A percentile compares a stretch with the other conserved stretches of the same genome.
Conservation (phyloP, 2,888 invertebrate genomes). For the Hedya salicella region DNA sequence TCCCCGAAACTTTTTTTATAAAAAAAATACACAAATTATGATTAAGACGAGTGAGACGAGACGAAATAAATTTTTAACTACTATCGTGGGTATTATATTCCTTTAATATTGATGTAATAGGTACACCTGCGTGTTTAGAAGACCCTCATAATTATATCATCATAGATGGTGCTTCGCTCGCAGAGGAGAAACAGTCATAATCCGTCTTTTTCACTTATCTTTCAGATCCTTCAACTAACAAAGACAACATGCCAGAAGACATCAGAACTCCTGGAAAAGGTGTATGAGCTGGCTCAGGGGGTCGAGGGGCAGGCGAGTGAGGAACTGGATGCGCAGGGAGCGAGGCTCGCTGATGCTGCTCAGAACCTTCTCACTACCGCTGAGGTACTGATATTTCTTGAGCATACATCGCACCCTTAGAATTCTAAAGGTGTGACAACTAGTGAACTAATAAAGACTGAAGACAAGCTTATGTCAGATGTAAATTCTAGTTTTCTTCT, state of each 20-base stretch:
- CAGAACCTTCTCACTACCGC: slow-evolving; percentile 56
- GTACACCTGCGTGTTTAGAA: too few relatives aligned
- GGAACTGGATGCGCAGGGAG: slow-evolving; percentile 50
- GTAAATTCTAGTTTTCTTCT: too few relatives aligned
- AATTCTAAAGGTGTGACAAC: neutral
- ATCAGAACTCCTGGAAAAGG: slow-evolving; percentile 53
- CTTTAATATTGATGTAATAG: too few relatives aligned
- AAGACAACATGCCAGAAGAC: slow-evolving; percentile 54
- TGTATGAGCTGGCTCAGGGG: slow-evolving; percentile 51
- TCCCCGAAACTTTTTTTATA: too few relatives aligned
- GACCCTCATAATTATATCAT: too few relatives aligned
- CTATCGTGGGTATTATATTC: too few relatives aligned
- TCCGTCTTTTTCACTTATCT: neutral
- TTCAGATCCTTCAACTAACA: slow-evolving; percentile 53
- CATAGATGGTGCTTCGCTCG: too few relatives aligned
- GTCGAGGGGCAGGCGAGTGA: slow-evolving; percentile 50
- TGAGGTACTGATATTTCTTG: slow-evolving; percentile 52
- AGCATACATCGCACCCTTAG: neutral
- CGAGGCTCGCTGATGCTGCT: slow-evolving; percentile 55
- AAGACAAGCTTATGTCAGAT: too few relatives aligned
- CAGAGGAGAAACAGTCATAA: too few relatives aligned
- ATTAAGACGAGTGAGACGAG: too few relatives aligned
- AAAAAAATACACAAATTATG: too few relatives aligned
- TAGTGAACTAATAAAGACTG: neutral
- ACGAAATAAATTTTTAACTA: too few relatives aligned